Evolutionary conservation across 2,113 vertebrate species (phyloP).

Genomic region (Urocitellus parryii): DNA sequence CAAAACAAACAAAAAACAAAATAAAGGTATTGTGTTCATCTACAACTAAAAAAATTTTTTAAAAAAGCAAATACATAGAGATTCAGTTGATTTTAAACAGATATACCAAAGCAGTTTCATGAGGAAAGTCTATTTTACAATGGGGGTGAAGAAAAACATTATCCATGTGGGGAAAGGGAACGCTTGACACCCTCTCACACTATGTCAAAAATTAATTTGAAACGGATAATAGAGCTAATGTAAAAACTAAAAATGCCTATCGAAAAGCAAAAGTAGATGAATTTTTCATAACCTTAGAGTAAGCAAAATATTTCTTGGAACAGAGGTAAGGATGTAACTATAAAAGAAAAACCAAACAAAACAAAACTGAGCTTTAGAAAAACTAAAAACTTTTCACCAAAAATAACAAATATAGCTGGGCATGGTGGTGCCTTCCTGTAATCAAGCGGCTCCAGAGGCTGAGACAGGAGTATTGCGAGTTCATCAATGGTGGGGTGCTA

Average conservation of each 20-base stretch:
- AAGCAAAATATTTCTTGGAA: background rate
- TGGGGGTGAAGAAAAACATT: background rate
- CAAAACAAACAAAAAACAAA: too few species aligned
- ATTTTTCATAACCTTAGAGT: background rate
- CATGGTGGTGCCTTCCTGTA: too few species aligned
- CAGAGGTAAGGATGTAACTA: background rate
- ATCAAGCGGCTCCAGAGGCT: too few species aligned
- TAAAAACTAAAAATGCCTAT: background rate
- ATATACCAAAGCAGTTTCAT: background rate
- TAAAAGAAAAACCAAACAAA: background rate
- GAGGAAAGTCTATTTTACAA: background rate
- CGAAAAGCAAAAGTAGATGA: background rate
- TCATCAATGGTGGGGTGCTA: too few species aligned
- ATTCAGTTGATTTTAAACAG: background rate
- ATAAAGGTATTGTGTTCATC: too few species aligned
- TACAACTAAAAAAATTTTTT: too few species aligned
- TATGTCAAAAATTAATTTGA: background rate
- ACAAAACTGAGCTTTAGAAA: background rate
- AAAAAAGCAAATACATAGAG: background rate
- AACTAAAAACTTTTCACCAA: background rate
- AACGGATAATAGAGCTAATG: background rate
- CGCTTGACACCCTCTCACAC: background rate
- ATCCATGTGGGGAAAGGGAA: background rate
- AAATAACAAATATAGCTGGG: background rate
- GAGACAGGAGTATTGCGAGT: too few species aligned